These are phyloP conservation scores for Pituophis catenifer DNA, from an alignment of 2,113 vertebrate genomes.

Conservation along the genomic window DNA sequence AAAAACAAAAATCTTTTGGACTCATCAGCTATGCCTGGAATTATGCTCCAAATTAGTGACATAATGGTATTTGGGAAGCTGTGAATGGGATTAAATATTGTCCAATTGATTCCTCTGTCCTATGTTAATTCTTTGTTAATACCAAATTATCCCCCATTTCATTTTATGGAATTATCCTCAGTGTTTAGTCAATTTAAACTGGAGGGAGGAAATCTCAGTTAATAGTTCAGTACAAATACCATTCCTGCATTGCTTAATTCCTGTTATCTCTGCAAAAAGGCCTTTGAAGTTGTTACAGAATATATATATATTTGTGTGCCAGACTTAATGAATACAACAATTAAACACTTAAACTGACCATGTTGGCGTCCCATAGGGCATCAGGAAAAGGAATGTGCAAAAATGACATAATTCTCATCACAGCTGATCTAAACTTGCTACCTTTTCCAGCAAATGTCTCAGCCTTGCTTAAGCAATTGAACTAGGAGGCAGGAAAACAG, in stretches of 20 bases:
- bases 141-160: constrained; percentile 1
- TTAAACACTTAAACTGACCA: not conserved
- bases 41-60: not conserved
- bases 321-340: not conserved
- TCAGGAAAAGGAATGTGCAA: not conserved
- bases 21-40: not conserved
- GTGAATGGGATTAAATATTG: not conserved
- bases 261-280: constrained; percentile 10
- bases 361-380: fast-evolving
- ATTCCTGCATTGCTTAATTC: constrained; percentile 34
- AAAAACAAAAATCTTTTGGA: not conserved
- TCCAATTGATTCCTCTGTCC: not conserved
- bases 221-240: constrained; percentile 11
- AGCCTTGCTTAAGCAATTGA: not conserved
- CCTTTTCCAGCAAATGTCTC: not conserved
- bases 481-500: not conserved
- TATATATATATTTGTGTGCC: not conserved
- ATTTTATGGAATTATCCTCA: not conserved
- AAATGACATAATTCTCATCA: not conserved
- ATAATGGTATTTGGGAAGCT: constrained; percentile 14
- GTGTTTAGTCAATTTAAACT: constrained; percentile 30
- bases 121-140: constrained; percentile 36
- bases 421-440: fast-evolving
- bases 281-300: constrained; percentile 27
- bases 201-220: constrained; percentile 27